A percentile compares a stretch with the other conserved stretches of the same genome.
Evolutionary conservation across 92 coral and sea anemone species (phyloP).

Genomic region (Virgularia gustaviana): DNA sequence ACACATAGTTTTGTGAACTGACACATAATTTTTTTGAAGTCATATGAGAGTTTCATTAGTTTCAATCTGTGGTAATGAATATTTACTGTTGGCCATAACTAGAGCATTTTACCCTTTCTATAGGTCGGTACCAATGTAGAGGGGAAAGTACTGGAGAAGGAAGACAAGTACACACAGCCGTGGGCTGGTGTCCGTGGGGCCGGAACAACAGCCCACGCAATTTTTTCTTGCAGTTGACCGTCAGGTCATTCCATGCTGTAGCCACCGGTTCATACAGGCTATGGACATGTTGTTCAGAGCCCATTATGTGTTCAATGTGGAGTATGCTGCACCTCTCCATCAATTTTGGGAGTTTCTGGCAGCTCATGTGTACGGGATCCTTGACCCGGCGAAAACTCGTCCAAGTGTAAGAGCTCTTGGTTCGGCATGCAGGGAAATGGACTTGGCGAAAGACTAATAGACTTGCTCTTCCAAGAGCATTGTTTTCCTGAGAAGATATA

Average conservation of each 20-base stretch:
- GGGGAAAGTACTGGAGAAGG: background rate
- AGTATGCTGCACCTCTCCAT: background rate
- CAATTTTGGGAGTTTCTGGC: conserved; percentile 20
- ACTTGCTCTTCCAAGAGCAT: background rate
- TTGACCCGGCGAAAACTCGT: background rate
- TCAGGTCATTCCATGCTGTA: conserved; percentile 9
- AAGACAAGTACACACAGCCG: conserved; percentile 1
- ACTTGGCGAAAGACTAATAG: background rate
- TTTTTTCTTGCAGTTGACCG: background rate
- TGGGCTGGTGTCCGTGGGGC: background rate
- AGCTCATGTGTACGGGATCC: background rate
- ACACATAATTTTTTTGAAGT: no score
- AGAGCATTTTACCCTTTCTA: no score
- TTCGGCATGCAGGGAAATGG: conserved; percentile 14
- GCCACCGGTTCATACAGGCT: background rate
- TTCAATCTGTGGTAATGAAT: no score
- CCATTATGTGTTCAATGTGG: conserved; percentile 17
- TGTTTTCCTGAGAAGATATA: background rate
- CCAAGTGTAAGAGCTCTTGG: conserved; percentile 22
- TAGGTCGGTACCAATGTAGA: conserved; percentile 9
- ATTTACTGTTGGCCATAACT: no score
- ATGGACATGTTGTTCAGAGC: background rate
- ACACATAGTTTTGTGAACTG: no score
- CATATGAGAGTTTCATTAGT: no score
- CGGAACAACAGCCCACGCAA: background rate